Conservation (phyloP, 2,113 vertebrate species). For the Phainopepla nitens region DNA sequence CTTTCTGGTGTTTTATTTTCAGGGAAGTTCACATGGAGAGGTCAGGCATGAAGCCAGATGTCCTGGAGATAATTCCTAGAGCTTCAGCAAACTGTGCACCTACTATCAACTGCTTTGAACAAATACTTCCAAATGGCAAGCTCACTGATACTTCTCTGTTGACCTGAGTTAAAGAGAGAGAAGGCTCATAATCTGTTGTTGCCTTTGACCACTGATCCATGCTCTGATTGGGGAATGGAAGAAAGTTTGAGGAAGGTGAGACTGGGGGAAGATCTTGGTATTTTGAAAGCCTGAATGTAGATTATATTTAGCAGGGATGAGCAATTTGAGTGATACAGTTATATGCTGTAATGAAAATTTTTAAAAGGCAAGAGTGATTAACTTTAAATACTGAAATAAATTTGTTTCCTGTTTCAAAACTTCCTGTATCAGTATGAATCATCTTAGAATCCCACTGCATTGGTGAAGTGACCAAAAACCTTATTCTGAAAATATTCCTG, state of each 20-base stretch:
- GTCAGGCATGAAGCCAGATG: conserved; percentile 30
- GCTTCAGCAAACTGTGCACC: not conserved
- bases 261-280: not conserved
- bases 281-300: not conserved
- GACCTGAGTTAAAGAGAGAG: not conserved
- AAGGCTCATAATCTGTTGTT: not conserved
- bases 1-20: conserved; percentile 47
- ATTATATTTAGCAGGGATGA: not conserved
- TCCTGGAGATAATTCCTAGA: conserved; percentile 56
- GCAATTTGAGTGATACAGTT: not conserved
- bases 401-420: not conserved
- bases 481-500: not conserved
- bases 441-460: not conserved
- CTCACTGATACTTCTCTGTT: not conserved
- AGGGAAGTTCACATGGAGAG: not conserved
- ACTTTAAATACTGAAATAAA: not conserved
- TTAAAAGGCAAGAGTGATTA: not conserved
- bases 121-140: not conserved
- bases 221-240: not conserved
- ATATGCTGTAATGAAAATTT: not conserved
- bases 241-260: not conserved
- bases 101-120: not conserved
- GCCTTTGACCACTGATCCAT: not conserved
- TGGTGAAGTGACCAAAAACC: not conserved
- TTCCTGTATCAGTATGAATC: not conserved